phyloP scores from a whole-genome alignment of 2,888 invertebrate species.

The Eubasilissa splendida region DNA sequence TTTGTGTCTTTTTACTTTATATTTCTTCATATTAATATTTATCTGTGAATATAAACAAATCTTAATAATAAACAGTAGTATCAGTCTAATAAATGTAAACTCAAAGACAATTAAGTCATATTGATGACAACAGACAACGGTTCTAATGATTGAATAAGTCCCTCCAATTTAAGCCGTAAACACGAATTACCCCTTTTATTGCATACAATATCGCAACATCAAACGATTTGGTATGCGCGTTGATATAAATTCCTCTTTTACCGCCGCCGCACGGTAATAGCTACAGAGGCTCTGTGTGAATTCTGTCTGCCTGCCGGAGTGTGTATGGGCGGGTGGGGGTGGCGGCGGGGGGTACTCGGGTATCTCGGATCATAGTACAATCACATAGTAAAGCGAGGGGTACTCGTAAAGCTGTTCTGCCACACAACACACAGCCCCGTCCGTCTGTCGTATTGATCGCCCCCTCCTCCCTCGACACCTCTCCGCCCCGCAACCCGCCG shows the following conservation, averaged over 20 bases:
- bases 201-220: constrained; percentile 39
- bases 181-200: constrained; percentile 40
- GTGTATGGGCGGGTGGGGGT: constrained; percentile 7
- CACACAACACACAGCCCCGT: constrained; percentile 47
- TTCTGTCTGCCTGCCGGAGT: constrained; percentile 25
- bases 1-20: too few species aligned
- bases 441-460: constrained; percentile 57
- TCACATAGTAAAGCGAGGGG: constrained; percentile 53
- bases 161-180: constrained; percentile 11
- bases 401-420: constrained; percentile 54
- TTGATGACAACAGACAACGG: background rate
- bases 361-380: constrained; percentile 51
- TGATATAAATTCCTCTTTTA: constrained; percentile 55
- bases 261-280: constrained; percentile 34
- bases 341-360: background rate
- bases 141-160: constrained; percentile 19
- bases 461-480: constrained; percentile 40
- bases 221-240: constrained; percentile 45
- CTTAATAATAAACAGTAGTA: too few species aligned
- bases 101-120: too few species aligned
- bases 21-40: too few species aligned
- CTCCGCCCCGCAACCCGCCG: background rate
- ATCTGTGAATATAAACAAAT: too few species aligned
- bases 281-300: constrained; percentile 36
- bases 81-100: too few species aligned